These are phyloP conservation scores for Lycocorax pyrrhopterus DNA, from an alignment of 2,113 vertebrate genomes.

Conservation along the genomic window DNA sequence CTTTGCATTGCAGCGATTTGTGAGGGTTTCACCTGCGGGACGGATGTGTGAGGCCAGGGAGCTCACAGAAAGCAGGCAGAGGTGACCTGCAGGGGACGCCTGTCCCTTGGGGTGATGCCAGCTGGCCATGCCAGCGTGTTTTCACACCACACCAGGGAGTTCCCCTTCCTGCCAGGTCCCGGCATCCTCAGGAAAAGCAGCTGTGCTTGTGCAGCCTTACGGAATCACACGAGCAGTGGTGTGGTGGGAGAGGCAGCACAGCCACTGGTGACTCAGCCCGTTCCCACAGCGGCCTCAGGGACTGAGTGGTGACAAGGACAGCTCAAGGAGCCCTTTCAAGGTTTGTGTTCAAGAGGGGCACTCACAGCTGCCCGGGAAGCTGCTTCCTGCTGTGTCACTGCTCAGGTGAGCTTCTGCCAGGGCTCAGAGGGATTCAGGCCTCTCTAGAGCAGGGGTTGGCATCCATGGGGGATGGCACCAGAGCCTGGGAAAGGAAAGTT, in stretches of 20 bases:
- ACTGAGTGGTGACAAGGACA: not conserved
- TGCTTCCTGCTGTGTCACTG: not conserved
- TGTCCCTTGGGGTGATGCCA: not conserved
- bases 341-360: not conserved
- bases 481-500: not conserved
- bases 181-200: not conserved
- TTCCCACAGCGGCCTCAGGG: not conserved
- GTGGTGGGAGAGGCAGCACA: not conserved
- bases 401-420: not conserved
- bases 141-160: not conserved
- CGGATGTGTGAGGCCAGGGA: not conserved
- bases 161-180: not conserved
- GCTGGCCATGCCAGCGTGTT: fast-evolving
- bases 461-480: not conserved
- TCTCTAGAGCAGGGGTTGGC: not conserved
- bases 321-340: not conserved
- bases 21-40: not conserved
- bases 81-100: not conserved
- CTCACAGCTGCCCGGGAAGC: not conserved
- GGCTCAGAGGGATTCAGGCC: not conserved
- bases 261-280: not conserved
- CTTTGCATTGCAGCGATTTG: fast-evolving
- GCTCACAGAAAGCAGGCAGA: not conserved
- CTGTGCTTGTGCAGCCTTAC: fast-evolving
- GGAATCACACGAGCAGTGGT: fast-evolving